These are phyloP conservation scores for Tethea ocularis DNA, from an alignment of 2,888 invertebrate genomes.

Conservation along the genomic window DNA sequence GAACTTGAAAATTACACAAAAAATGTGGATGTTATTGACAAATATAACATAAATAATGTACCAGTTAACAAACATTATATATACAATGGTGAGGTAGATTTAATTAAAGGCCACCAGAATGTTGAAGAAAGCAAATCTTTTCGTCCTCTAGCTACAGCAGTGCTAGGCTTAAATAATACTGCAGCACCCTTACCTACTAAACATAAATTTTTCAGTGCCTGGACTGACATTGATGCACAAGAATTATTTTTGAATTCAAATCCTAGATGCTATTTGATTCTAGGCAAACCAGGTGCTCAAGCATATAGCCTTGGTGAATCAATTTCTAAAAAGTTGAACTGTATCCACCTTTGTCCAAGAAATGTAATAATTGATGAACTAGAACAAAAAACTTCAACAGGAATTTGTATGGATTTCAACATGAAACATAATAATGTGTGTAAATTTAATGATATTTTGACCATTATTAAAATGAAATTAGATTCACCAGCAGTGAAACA, in stretches of 20 bases:
- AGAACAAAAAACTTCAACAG: slow-evolving; percentile 78
- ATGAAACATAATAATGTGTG: slow-evolving; percentile 79
- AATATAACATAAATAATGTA: slow-evolving; percentile 40
- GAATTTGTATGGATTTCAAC: slow-evolving; percentile 83
- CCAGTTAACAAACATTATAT: slow-evolving; percentile 42
- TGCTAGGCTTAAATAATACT: slow-evolving; percentile 69
- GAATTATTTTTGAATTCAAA: slow-evolving; percentile 70
- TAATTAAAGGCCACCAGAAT: slow-evolving; percentile 30
- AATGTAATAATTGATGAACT: slow-evolving; percentile 83
- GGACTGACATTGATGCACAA: slow-evolving; percentile 81
- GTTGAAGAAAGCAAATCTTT: slow-evolving; percentile 21
- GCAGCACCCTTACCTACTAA: slow-evolving; percentile 48
- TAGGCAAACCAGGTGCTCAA: slow-evolving; percentile 84
- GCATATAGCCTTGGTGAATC: slow-evolving; percentile 79
- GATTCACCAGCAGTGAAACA: slow-evolving; percentile 78
- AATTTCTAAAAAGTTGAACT: slow-evolving; percentile 82
- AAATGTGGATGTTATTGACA: slow-evolving; percentile 51
- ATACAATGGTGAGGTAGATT: slow-evolving; percentile 44
- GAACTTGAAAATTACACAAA: slow-evolving; percentile 43
- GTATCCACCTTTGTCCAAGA: slow-evolving; percentile 84
- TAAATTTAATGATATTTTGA: slow-evolving; percentile 75
- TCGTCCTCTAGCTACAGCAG: slow-evolving; percentile 58
- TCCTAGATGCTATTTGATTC: slow-evolving; percentile 83
- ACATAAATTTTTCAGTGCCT: slow-evolving; percentile 52
- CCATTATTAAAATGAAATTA: slow-evolving; percentile 79